Base-by-base conservation (phyloP, 1,140 invertebrate genomes). In the Meloidogyne floridensis region DNA sequence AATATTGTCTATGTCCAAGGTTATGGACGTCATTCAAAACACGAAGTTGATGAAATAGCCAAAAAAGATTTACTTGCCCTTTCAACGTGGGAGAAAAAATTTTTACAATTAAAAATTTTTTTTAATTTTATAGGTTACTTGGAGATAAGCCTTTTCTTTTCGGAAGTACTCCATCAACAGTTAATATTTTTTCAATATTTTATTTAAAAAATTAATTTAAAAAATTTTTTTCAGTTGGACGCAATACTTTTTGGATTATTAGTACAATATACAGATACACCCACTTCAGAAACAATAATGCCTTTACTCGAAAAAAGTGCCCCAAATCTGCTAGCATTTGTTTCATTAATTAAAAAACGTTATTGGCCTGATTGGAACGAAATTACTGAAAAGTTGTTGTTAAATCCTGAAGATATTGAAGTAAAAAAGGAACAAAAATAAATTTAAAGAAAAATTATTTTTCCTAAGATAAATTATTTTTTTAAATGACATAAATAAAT, bases 71-170 rank as follows among this genome's bases (percentile, higher is more conserved):
- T 97, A 81, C 94, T 95, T 91, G 95, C 95, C n/a, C 92, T 97
- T 47, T 95, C 94, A 72, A 94, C 96, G 77, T 79, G 3, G 32
- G 32, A 72, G 47, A 47, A 47, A 47, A 6, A 47, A 47, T 47
- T 20, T 69, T 51, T 20, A 77, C 3, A 47, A 51, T 18, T n/a
- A 72, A 71, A 20, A 20, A 10, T 65, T 65, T 18, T 94, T 94
- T n/a, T 92, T 96, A 42, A 94, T 94, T 75, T 94, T 95, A 86
- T 93, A 95, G 91, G 86, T 93, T 95, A 90, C 92, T 97, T 72
- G 94, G 94, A 72, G 95, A 95, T 88, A 96, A 95, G 90, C 93
- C 94, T 8, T 97, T 95, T 93, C 96, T 97, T 93, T 96, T 96
- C 88, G 95, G 95, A 42, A 94, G 96, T 87, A 94, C 95, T 87